Evolutionary conservation across 2,113 vertebrate species (phyloP), one percentile per base, ranked within the genome.

Genomic region (Jacana jacana): DNA sequence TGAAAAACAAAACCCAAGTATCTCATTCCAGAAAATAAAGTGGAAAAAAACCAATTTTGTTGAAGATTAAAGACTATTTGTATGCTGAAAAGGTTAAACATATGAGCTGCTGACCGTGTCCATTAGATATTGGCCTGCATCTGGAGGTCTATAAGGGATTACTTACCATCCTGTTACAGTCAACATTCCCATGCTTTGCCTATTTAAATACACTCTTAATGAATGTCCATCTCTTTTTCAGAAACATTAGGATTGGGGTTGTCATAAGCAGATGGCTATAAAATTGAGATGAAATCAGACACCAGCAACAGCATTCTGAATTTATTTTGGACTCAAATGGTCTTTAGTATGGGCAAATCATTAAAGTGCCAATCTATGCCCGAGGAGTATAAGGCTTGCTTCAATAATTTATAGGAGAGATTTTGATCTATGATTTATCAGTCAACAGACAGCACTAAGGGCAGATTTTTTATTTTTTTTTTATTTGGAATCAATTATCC

Each of bases 341-440:
- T 88, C 78, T 95, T 97, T 95, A 93, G 79, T 91, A 95, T 93
- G 97, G 90, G 73, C 66, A 97, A 97, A 91, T 97, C 93, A 97
- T 97, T 97, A 90, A 97, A 95, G 94, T 88, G 37, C 27, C 88
- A 85, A 72, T 84, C 76, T 91, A 49, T 78, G 77, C 93, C 88
- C 84, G 84, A 95, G 78, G 91, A 97, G 57, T 95, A 25, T 71
- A 89, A 95, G 77, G 18, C 75, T 97, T 88, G 52, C 48, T 97
- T 98, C 97, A 97, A 96, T 98, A 98, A 98, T 98, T 98, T 94
- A 98, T 97, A 92, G 82, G 84, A 94, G 69, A 65, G 82, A 96
- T 97, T 98, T 98, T 98, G 96, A 98, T 98, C 95, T 97, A 97
- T 98, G 97, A 97, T 98, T 98, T 98, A 97, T 97, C 93, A 97